These are phyloP conservation scores for Paracyclopina nana DNA, from an alignment of 1,140 invertebrate species.

Conservation along the genomic window DNA sequence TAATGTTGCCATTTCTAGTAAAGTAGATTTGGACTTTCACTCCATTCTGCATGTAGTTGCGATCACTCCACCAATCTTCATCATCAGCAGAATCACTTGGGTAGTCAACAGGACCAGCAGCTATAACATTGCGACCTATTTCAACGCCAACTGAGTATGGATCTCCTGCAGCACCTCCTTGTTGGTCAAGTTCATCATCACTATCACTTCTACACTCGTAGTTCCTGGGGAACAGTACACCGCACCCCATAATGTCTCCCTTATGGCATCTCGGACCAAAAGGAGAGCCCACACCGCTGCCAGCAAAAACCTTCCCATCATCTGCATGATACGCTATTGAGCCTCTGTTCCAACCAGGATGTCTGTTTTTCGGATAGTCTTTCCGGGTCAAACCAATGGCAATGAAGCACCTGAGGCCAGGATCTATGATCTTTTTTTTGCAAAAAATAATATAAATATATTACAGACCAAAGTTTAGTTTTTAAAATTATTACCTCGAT, in stretches of 20 bases:
- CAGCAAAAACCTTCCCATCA: conserved; percentile 39
- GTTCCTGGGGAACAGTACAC: conserved; percentile 35
- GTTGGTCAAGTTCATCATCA: conserved; percentile 18
- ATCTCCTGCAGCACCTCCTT: background rate
- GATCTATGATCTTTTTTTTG: conserved; percentile 37
- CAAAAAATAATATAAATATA: too few relatives aligned
- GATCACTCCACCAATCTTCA: background rate
- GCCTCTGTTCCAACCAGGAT: conserved; percentile 38
- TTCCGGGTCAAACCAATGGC: conserved; percentile 37
- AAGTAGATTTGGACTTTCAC: conserved; percentile 32
- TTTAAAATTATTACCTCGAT: too few relatives aligned
- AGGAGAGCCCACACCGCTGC: conserved; percentile 34
- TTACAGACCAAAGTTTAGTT: too few relatives aligned
- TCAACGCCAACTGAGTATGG: background rate
- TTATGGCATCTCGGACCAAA: conserved; percentile 36
- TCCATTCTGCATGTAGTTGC: background rate
- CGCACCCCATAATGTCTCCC: conserved; percentile 38
- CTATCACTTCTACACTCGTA: conserved; percentile 28
- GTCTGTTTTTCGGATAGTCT: conserved; percentile 35
- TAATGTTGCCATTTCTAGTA: conserved; percentile 34
- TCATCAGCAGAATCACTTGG: background rate
- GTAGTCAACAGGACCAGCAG: background rate
- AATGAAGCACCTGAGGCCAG: conserved; percentile 37
- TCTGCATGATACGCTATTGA: conserved; percentile 40
- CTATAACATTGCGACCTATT: background rate